Percentiles rank a stretch among this genome's conserved stretches.
Evolutionary conservation across 2,888 invertebrate species (phyloP).

Genomic region (Willowsia nigromaculata): DNA sequence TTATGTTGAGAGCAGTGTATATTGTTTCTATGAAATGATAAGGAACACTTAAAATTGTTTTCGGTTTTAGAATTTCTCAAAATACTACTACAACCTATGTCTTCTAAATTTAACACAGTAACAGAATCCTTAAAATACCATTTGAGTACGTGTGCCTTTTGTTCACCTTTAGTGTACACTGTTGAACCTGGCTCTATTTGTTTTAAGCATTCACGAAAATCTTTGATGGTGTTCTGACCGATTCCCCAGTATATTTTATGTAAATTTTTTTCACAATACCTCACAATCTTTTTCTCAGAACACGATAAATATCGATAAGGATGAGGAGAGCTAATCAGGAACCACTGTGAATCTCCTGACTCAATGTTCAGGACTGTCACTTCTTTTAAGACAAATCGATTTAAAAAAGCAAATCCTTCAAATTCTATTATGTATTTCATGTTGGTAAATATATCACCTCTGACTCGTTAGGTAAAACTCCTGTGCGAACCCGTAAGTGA

Average conservation of each 20-base stretch:
- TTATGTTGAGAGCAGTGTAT: neutral
- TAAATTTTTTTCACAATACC: constrained; percentile 59
- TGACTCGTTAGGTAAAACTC: constrained; percentile 53
- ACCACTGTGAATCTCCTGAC: neutral
- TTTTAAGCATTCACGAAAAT: neutral
- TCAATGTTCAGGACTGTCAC: neutral
- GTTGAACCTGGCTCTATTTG: neutral
- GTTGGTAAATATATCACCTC: constrained; percentile 36
- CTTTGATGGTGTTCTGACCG: neutral
- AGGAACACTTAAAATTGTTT: neutral
- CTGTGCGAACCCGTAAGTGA: constrained; percentile 43
- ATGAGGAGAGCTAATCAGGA: constrained; percentile 43
- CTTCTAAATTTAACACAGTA: constrained; percentile 34
- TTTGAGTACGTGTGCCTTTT: no score
- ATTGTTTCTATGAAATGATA: neutral
- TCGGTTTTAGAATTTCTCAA: neutral
- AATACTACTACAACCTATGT: neutral
- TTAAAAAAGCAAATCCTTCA: constrained; percentile 53
- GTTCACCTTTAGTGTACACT: constrained; percentile 55
- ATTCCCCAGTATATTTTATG: constrained; percentile 52
- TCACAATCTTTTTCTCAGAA: constrained; percentile 26
- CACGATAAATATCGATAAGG: neutral
- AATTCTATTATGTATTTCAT: constrained; percentile 68
- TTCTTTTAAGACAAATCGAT: constrained; percentile 61
- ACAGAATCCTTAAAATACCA: neutral